A percentile compares a stretch with the other conserved stretches of the same genome.
These are phyloP conservation scores for Leptopilina boulardi DNA, from an alignment of 1,140 invertebrate genomes.

Conservation along the genomic window DNA sequence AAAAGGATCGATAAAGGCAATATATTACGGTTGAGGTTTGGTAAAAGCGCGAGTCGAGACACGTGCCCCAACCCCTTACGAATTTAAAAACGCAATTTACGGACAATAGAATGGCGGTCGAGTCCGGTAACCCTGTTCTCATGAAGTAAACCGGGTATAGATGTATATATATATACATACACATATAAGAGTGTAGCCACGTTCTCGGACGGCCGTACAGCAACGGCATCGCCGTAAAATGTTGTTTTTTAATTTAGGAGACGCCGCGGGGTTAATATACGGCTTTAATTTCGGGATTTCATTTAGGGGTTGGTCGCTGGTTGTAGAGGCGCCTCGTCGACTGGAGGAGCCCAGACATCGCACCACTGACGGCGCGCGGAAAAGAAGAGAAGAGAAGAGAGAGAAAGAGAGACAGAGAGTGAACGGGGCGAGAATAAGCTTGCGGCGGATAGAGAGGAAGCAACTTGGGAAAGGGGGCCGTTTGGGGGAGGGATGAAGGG, in stretches of 20 bases:
- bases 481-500: slow-evolving; percentile 21
- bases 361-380: slow-evolving; percentile 35
- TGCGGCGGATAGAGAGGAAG: slow-evolving; percentile 37
- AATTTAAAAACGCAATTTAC: slow-evolving; percentile 75
- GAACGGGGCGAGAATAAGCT: slow-evolving; percentile 36
- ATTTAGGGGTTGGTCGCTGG: slow-evolving; percentile 58
- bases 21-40: slow-evolving; percentile 41
- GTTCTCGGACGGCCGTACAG: slow-evolving; percentile 38
- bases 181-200: slow-evolving; percentile 38
- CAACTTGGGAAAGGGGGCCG: slow-evolving; percentile 16
- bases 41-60: slow-evolving; percentile 53
- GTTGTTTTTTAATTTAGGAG: slow-evolving; percentile 75
- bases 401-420: too few relatives aligned
- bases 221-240: slow-evolving; percentile 62
- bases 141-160: slow-evolving; percentile 31
- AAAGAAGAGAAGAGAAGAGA: background rate
- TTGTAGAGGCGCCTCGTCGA: slow-evolving; percentile 47
- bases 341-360: slow-evolving; percentile 27
- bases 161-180: too few relatives aligned
- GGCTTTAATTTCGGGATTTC: slow-evolving; percentile 75
- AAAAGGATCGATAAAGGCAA: background rate
- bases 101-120: slow-evolving; percentile 68
- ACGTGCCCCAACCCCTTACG: slow-evolving; percentile 59
- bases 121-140: slow-evolving; percentile 61
- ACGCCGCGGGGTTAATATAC: slow-evolving; percentile 71